phyloP scores from a whole-genome alignment of 2,113 vertebrate genomes.

The Lanius collurio region DNA sequence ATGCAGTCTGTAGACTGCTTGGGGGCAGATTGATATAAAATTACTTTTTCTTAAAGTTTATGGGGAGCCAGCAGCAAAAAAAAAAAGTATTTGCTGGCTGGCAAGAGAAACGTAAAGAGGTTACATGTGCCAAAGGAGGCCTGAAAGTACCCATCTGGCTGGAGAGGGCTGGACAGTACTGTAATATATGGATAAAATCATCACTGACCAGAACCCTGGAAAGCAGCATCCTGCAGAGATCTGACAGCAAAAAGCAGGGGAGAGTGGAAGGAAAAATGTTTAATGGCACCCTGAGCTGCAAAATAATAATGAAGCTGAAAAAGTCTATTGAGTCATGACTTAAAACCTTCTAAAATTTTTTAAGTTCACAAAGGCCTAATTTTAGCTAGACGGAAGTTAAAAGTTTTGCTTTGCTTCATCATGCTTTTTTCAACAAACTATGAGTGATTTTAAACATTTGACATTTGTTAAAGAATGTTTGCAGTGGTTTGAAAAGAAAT shows the following conservation, averaged over 20 bases:
- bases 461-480: neutral
- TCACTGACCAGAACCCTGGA: neutral
- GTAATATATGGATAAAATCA: neutral
- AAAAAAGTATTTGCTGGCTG: neutral
- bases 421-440: neutral
- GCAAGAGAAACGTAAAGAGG: neutral
- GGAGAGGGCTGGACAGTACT: accelerated
- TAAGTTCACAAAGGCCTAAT: neutral
- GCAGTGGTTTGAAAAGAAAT: neutral
- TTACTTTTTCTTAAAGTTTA: neutral
- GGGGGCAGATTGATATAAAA: neutral
- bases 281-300: neutral
- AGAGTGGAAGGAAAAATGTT: neutral
- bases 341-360: neutral
- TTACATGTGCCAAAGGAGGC: accelerated
- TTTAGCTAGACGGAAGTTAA: neutral
- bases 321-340: neutral
- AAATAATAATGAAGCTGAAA: neutral
- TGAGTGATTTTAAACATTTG: neutral
- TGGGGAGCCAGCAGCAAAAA: neutral
- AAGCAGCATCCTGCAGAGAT: neutral
- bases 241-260: neutral
- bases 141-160: neutral
- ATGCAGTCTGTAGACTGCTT: neutral
- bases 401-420: neutral